Base-by-base conservation (phyloP, 2,113 vertebrate genomes). In the Salvelinus fontinalis region DNA sequence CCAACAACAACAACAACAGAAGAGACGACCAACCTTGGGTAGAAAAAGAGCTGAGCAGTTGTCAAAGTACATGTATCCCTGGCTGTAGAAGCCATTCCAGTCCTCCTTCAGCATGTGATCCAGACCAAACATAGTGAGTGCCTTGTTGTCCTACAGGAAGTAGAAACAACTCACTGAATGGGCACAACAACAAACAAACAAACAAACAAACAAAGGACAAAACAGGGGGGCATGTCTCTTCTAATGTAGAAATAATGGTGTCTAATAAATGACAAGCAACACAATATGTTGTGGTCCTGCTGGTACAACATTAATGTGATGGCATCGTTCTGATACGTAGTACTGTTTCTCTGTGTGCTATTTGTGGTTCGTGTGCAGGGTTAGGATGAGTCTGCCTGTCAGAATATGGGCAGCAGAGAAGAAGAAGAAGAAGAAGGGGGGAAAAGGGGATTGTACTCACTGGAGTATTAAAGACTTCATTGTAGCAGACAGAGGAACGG, bases 31-130 rank as follows among this genome's bases (percentile, higher is more conserved):
- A 16, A 70, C 97, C 95, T 94, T 95, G 64, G 95, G 92, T 74
- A 89, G 91, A 81, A 97, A 93, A 71, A 98, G 95, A 22, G 92
- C 89, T 65, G 94, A 94, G 84, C 96, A 98, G 85, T 96, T 97
- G 9, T 86, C 18, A 24, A 96, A 95, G 83, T 83, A n/a, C 64
- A 94, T 82, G 75, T 94, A 94, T 79, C 90, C 75, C 0, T 90
- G 95, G 68, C 95, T 95, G 54, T 97, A 97, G 90, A 92, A 96
- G 71, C 97, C 97, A 27, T 90, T 95, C 93, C 96, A 96, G 77
- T 91, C 93, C 0, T 91, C 87, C 69, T 92, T 96, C 85, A 96
- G 73, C 91, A 93, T 95, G 83, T 91, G 86, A 0, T 95, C 93
- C 75, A 87, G 81, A 3, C 92, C 92, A 79, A 98, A 95, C 88